Conservation (phyloP, 2,888 invertebrate species). For the Sisyra terminalis region DNA sequence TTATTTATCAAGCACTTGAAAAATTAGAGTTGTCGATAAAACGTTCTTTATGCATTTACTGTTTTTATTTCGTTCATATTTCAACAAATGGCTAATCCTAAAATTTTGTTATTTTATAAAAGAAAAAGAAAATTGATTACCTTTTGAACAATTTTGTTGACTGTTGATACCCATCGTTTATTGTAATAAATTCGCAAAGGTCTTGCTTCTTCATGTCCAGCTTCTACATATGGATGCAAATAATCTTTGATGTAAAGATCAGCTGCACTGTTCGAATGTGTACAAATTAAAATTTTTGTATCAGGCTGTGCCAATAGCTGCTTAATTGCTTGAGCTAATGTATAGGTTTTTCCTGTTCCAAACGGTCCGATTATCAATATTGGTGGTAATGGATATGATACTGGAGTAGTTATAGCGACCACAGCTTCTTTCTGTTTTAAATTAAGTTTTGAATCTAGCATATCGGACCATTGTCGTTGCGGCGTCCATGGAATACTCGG, state of each 20-base stretch:
- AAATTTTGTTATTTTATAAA: too few species aligned
- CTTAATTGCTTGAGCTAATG: constrained; percentile 55
- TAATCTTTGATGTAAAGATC: constrained; percentile 75
- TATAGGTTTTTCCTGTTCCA: constrained; percentile 79
- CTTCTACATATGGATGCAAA: constrained; percentile 57
- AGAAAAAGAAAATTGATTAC: constrained; percentile 22
- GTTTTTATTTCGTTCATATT: too few species aligned
- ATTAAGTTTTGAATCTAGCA: constrained; percentile 47
- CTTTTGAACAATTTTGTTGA: constrained; percentile 49
- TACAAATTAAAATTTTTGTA: constrained; percentile 62
- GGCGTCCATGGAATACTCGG: constrained; percentile 54
- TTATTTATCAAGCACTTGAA: too few species aligned
- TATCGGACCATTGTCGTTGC: constrained; percentile 47
- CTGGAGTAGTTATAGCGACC: constrained; percentile 53
- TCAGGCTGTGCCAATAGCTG: constrained; percentile 44
- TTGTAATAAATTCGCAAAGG: constrained; percentile 68
- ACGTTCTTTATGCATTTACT: too few species aligned
- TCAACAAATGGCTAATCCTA: too few species aligned
- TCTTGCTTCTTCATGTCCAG: constrained; percentile 43
- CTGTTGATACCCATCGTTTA: constrained; percentile 62
- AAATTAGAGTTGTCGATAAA: too few species aligned
- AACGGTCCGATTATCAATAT: constrained; percentile 63
- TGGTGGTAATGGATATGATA: constrained; percentile 44
- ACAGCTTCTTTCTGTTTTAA: constrained; percentile 65
- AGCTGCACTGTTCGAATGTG: constrained; percentile 76